Conservation (phyloP, 2,113 vertebrate species). For the Platysternon megacephalum region DNA sequence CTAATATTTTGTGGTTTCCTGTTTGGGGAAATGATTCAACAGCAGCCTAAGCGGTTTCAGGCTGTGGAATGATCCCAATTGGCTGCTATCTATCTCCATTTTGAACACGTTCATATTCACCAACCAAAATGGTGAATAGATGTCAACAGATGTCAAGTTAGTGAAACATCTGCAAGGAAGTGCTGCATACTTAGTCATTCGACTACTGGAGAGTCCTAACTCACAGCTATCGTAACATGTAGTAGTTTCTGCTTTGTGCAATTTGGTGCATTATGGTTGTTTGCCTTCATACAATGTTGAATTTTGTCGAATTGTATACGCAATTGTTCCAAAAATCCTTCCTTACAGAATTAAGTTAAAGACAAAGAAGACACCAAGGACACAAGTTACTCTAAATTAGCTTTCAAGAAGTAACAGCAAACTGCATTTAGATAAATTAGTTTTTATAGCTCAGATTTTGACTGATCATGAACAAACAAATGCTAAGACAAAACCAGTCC, state of each 20-base stretch:
- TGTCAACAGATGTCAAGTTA: slow-evolving; percentile 38
- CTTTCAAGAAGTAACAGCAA: slow-evolving; percentile 23
- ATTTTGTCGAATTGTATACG: not conserved
- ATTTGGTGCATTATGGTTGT: not conserved
- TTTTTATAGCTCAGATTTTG: slow-evolving; percentile 5
- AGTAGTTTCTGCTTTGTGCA: slow-evolving; percentile 29
- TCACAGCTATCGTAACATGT: fast-evolving
- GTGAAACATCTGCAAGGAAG: slow-evolving; percentile 47
- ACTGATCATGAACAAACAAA: not conserved
- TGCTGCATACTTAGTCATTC: not conserved
- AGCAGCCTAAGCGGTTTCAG: slow-evolving; percentile 54
- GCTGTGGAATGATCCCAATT: slow-evolving; percentile 22
- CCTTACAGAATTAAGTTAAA: slow-evolving; percentile 66
- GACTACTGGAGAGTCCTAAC: slow-evolving; percentile 21
- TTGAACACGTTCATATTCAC: slow-evolving; percentile 26
- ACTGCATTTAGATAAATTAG: not conserved
- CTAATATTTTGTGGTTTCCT: slow-evolving; percentile 71
- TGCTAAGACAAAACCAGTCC: not conserved
- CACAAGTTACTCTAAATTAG: slow-evolving; percentile 47
- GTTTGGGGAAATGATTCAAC: slow-evolving; percentile 57
- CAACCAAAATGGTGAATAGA: not conserved
- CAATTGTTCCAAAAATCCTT: slow-evolving; percentile 32
- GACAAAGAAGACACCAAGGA: slow-evolving; percentile 36
- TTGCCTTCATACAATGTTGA: not conserved
- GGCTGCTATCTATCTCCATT: slow-evolving; percentile 49